A percentile compares a stretch with the other conserved stretches of the same genome.
phyloP scores from a whole-genome alignment of 2,888 invertebrate species.

The Eupithecia dodoneata region DNA sequence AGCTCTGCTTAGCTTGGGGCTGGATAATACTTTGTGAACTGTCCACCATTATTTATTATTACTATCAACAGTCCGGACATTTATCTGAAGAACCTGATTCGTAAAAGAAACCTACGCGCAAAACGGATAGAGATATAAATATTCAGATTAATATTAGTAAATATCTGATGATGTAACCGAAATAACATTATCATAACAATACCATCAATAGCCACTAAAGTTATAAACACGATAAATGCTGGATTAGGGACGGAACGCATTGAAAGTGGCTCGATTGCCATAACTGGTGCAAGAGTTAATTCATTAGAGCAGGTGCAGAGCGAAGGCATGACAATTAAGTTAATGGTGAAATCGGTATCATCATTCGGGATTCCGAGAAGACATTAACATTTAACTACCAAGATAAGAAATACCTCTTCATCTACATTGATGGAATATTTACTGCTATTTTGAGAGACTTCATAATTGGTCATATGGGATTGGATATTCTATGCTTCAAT shows the following conservation, averaged over 20 bases:
- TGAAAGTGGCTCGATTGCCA: constrained; percentile 6
- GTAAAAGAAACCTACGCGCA: constrained; percentile 3
- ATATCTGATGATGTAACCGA: constrained; percentile 9
- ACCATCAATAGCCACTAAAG: constrained; percentile 1
- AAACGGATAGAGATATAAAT: constrained; percentile 10
- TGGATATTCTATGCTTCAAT: not conserved
- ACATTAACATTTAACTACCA: not conserved
- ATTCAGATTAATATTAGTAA: not conserved
- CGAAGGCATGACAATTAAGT: constrained; percentile 18
- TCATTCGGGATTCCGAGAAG: constrained; percentile 10
- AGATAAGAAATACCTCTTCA: constrained; percentile 2
- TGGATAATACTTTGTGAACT: no score
- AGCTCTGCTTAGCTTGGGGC: no score
- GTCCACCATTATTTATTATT: no score
- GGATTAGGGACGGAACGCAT: constrained; percentile 25
- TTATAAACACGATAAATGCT: constrained; percentile 14
- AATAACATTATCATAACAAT: constrained; percentile 19
- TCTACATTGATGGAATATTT: not conserved
- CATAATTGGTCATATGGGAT: not conserved
- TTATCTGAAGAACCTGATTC: not conserved
- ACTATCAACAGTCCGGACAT: not conserved
- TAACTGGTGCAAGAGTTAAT: constrained; percentile 34
- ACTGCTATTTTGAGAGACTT: not conserved
- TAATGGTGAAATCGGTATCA: constrained; percentile 12
- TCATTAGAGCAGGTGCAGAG: constrained; percentile 30